These are phyloP conservation scores for Clavelina lepadiformis DNA, from an alignment of 23 tunicate genomes.

Conservation along the genomic window DNA sequence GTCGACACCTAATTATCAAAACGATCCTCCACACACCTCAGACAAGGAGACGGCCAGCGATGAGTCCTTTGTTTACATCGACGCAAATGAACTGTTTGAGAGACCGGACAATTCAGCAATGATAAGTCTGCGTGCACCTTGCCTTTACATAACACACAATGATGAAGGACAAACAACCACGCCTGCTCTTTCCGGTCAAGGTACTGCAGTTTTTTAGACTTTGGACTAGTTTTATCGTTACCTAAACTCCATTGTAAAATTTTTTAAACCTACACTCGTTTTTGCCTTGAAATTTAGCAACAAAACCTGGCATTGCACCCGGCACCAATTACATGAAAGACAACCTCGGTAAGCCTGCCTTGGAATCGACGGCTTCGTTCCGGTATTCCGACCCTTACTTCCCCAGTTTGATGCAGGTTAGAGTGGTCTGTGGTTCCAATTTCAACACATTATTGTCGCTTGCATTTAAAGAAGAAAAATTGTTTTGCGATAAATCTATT, in stretches of 20 bases:
- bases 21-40: neutral
- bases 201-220: too few species aligned
- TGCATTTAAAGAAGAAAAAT: too few species aligned
- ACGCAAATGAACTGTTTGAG: conserved; percentile 36
- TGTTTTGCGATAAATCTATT: too few species aligned
- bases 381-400: conserved; percentile 36
- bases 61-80: conserved; percentile 11
- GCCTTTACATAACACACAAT: neutral
- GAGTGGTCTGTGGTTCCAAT: too few species aligned
- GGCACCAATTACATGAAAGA: neutral
- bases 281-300: too few species aligned
- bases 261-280: too few species aligned
- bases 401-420: conserved; percentile 39
- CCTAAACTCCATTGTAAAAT: too few species aligned
- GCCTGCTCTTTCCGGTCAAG: neutral
- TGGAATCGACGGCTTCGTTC: conserved; percentile 7
- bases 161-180: neutral
- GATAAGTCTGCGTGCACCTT: conserved; percentile 13
- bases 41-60: neutral
- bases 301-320: too few species aligned
- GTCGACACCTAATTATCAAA: neutral
- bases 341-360: neutral
- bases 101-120: conserved; percentile 20
- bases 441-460: too few species aligned
- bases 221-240: too few species aligned